These are phyloP conservation scores for Dallia pectoralis DNA, from an alignment of 2,797 vertebrate species.

Conservation along the genomic window DNA sequence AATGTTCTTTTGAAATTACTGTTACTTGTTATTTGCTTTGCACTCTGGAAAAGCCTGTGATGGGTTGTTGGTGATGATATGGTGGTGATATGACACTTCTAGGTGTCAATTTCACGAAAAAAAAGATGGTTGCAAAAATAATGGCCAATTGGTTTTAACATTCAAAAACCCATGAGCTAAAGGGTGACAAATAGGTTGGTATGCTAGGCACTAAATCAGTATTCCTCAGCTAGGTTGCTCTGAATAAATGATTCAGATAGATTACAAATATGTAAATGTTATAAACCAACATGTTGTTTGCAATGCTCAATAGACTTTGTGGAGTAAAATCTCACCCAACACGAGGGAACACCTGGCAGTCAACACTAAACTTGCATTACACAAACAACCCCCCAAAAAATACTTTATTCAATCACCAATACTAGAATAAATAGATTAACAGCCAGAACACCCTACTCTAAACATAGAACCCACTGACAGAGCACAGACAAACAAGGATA, in stretches of 20 bases:
- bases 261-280: not conserved
- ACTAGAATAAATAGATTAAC: not conserved
- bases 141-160: too few species aligned
- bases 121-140: conserved; percentile 20
- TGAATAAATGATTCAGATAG: too few species aligned
- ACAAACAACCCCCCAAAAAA: not conserved
- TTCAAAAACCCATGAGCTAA: too few species aligned
- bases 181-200: too few species aligned
- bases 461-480: too few species aligned
- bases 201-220: too few species aligned
- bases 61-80: not conserved
- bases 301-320: not conserved
- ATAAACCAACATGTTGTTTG: not conserved
- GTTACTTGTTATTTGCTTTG: not conserved
- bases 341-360: too few species aligned
- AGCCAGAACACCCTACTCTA: too few species aligned
- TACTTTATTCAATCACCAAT: not conserved
- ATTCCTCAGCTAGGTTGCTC: too few species aligned
- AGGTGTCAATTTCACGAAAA: conserved; percentile 4
- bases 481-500: too few species aligned
- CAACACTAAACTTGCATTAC: not conserved
- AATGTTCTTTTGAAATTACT: not conserved
- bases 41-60: too few species aligned
- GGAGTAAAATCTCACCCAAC: not conserved
- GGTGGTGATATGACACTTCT: not conserved